Base-by-base conservation (phyloP, 2,888 invertebrate species). In the Agriotes lineatus region DNA sequence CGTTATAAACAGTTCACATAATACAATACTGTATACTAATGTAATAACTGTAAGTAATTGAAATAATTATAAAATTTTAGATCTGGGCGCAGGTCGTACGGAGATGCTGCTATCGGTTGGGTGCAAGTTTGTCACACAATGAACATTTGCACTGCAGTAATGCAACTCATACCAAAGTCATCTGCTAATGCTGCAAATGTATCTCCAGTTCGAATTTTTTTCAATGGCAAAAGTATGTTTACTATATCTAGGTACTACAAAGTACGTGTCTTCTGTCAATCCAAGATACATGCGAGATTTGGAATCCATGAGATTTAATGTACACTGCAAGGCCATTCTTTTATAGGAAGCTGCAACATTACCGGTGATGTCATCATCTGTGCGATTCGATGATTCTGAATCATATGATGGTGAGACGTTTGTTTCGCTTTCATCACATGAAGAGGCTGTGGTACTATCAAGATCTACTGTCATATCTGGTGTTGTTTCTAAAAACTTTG, bases 51-150 rank as follows among this genome's bases (percentile, higher is more conserved):
- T n/a, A n/a, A n/a, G n/a, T n/a, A n/a, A n/a, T n/a, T n/a, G n/a
- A n/a, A n/a, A n/a, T n/a, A n/a, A n/a, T n/a, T n/a, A n/a, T n/a
- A n/a, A n/a, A n/a, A n/a, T n/a, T n/a, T n/a, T n/a, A n/a, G n/a
- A 44, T 52, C 52, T 1, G n/a, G n/a, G n/a, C 22, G 67, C 18
- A 57, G 54, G 60, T 25, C 56, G 18, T 74, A 71, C 64, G 74
- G 71, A 4, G 71, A 73, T 50, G 37, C 58, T 33, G 73, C 71
- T 10, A 52, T 74, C 10, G 44, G 61, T 14, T 67, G 62, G 39
- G 61, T 67, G 1, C 61, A 67, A 14, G 0, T 66, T 9, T 48
- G 35, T 63, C 20, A 60, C 9, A 59, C 45, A 14, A 20, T n/a
- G 7, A 10, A 7, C 16, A 12, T 60, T 18, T 67, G 61, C 18